These are phyloP conservation scores for Tangara arthus DNA, from an alignment of 2,797 vertebrate genomes.

Conservation along the genomic window DNA sequence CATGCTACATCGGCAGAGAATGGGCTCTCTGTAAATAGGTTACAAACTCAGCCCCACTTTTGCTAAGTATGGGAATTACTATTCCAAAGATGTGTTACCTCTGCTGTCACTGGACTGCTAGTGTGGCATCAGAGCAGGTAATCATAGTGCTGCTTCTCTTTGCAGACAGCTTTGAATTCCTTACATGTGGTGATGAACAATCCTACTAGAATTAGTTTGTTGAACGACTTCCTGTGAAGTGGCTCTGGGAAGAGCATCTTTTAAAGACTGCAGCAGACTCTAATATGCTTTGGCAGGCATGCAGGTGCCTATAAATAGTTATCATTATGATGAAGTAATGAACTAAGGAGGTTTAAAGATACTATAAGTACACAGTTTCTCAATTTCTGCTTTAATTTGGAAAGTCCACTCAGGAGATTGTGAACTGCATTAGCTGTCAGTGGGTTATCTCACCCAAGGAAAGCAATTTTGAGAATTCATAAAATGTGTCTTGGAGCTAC, in stretches of 20 bases:
- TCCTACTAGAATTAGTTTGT: neutral
- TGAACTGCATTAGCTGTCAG: neutral
- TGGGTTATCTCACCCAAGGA: neutral
- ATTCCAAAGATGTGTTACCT: neutral
- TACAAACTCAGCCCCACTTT: neutral
- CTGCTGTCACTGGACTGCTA: neutral
- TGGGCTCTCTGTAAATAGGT: accelerated
- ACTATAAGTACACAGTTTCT: neutral
- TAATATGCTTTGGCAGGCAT: neutral
- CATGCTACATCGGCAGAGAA: neutral
- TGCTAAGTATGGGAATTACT: neutral
- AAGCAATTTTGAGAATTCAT: conserved; percentile 12
- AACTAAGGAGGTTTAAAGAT: neutral
- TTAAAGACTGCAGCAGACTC: neutral
- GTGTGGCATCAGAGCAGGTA: neutral
- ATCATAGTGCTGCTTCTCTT: neutral
- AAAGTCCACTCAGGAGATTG: neutral
- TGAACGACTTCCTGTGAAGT: neutral
- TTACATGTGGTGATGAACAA: neutral
- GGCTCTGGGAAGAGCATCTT: neutral
- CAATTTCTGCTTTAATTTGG: conserved; percentile 28
- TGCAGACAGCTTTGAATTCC: neutral
- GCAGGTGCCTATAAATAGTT: neutral
- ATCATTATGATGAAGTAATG: neutral
- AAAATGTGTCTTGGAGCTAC: neutral